Percentiles rank a stretch among this genome's conserved stretches.
Conservation (phyloP, 1,140 invertebrate genomes). For the Dryas iulia region DNA sequence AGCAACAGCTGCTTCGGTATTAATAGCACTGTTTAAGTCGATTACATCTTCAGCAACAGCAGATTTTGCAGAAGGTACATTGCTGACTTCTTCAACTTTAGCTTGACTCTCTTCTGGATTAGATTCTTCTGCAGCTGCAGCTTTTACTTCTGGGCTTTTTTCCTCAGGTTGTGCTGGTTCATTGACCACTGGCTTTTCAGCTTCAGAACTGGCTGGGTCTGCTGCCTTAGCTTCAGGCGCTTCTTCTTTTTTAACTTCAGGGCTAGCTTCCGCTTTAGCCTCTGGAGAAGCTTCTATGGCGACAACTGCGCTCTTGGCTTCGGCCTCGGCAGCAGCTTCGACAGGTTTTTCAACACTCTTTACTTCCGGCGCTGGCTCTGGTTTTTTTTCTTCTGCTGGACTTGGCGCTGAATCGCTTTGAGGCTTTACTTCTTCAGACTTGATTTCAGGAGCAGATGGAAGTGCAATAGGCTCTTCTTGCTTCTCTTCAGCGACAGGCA, state of each 20-base stretch:
- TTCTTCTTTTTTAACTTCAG: constrained; percentile 40
- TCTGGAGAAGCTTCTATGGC: constrained; percentile 11
- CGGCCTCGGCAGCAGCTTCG: constrained; percentile 32
- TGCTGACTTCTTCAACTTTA: constrained; percentile 57
- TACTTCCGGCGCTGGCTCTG: constrained; percentile 35
- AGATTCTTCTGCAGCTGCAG: constrained; percentile 39
- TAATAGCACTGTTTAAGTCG: constrained; percentile 59
- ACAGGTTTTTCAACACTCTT: constrained; percentile 36
- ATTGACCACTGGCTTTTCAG: constrained; percentile 35
- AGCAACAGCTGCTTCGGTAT: constrained; percentile 51
- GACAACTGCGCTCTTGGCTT: constrained; percentile 36
- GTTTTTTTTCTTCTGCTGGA: constrained; percentile 43
- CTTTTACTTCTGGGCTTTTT: constrained; percentile 40
- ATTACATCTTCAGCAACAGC: constrained; percentile 49
- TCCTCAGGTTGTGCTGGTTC: constrained; percentile 39
- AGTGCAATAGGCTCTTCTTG: constrained; percentile 42
- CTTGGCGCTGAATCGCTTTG: constrained; percentile 34
- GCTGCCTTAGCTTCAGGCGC: constrained; percentile 31
- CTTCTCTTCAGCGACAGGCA: constrained; percentile 72
- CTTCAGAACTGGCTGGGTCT: constrained; percentile 28
- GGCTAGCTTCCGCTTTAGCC: constrained; percentile 17
- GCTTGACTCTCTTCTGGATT: constrained; percentile 51
- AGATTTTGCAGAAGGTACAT: constrained; percentile 48
- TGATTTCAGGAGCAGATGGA: constrained; percentile 40
- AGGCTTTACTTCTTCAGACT: constrained; percentile 44